Conservation (phyloP, 2,797 vertebrate genomes). For the Chaetophractus vellerosus region DNA sequence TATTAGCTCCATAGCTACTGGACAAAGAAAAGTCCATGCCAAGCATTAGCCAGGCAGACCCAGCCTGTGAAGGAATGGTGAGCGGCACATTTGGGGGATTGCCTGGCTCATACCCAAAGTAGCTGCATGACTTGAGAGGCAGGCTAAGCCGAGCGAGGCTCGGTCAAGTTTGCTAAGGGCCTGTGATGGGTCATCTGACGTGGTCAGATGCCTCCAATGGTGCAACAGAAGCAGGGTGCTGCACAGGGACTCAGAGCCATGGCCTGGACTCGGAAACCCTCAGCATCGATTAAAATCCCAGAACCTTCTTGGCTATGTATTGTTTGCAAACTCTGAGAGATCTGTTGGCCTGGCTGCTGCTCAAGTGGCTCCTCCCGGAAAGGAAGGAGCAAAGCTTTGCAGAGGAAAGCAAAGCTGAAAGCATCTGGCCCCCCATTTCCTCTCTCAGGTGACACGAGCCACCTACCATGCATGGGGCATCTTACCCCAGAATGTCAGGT, state of each 20-base stretch:
- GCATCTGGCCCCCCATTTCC: background rate
- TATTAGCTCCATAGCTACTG: background rate
- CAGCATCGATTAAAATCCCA: background rate
- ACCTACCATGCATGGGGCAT: background rate
- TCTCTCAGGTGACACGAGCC: background rate
- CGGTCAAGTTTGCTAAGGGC: background rate
- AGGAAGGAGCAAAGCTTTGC: background rate
- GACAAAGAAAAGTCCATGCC: no score
- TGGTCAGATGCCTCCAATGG: background rate
- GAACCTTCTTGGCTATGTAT: background rate
- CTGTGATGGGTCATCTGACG: rapidly evolving
- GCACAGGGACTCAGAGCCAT: background rate
- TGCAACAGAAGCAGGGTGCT: background rate
- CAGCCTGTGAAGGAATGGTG: background rate
- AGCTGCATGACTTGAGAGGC: background rate
- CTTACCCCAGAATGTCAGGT: background rate
- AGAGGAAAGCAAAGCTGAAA: background rate
- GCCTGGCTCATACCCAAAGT: background rate
- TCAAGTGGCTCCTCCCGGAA: background rate
- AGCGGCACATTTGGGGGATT: background rate
- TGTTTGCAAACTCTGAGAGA: background rate
- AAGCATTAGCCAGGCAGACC: background rate
- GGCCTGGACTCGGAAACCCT: background rate
- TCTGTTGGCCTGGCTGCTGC: background rate
- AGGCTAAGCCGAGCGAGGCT: rapidly evolving